A percentile compares a stretch with the other conserved stretches of the same genome.
Conservation (phyloP, 2,888 invertebrate genomes). For the Callinectes sapidus region DNA sequence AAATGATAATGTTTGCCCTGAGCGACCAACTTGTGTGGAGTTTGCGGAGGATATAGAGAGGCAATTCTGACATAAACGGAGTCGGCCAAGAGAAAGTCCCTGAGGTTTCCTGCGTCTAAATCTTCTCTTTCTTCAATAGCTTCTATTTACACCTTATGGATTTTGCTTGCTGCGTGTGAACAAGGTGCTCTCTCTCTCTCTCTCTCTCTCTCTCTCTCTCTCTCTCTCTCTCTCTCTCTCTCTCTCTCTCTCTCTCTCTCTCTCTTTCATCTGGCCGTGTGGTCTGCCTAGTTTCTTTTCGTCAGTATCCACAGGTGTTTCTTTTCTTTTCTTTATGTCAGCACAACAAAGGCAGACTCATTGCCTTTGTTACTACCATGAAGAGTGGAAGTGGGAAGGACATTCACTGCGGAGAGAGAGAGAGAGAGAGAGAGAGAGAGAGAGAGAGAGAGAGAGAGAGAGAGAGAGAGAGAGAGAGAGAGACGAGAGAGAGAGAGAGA, state of each 20-base stretch:
- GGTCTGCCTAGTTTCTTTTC: not conserved
- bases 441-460: too few relatives aligned
- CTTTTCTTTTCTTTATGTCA: not conserved
- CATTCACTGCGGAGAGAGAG: not conserved
- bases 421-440: not conserved
- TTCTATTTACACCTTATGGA: not conserved
- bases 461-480: too few relatives aligned
- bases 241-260: not conserved
- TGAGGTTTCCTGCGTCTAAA: not conserved
- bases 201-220: not conserved
- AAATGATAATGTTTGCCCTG: too few relatives aligned
- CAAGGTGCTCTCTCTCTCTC: not conserved
- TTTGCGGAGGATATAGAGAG: not conserved
- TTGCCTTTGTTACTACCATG: not conserved
- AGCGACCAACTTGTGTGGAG: not conserved
- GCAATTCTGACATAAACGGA: too few relatives aligned
- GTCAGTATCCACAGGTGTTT: not conserved
- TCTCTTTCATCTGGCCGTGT: not conserved
- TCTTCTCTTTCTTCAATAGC: not conserved
- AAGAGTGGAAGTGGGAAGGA: not conserved
- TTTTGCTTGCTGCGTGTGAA: not conserved
- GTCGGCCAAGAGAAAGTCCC: not conserved
- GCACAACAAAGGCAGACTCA: not conserved
- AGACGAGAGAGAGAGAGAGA: too few relatives aligned
- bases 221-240: not conserved